Evolutionary conservation across 1,140 invertebrate genomes (phyloP).

Genomic region (Mesaphorura yosii): DNA sequence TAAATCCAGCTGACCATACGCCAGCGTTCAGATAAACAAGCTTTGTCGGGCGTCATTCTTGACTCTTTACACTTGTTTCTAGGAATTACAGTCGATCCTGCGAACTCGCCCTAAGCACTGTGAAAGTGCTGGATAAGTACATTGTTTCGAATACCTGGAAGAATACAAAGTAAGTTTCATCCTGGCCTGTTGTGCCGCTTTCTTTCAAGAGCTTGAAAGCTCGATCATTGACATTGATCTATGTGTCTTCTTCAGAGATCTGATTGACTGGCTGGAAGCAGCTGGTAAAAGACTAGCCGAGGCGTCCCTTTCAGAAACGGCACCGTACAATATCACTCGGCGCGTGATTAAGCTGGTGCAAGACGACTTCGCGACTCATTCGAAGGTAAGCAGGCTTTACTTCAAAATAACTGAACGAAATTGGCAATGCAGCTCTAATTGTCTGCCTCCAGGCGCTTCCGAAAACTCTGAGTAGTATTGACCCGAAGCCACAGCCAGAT

Average conservation of each 20-base stretch:
- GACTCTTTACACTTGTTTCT: too few species aligned
- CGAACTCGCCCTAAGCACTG: slow-evolving; percentile 22
- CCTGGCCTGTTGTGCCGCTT: neutral
- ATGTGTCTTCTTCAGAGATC: slow-evolving; percentile 12
- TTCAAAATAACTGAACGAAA: neutral
- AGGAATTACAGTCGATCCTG: too few species aligned
- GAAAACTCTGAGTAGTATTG: slow-evolving; percentile 31
- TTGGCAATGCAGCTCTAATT: neutral
- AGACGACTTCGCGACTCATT: slow-evolving; percentile 22
- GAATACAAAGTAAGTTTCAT: slow-evolving; percentile 17
- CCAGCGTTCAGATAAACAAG: too few species aligned
- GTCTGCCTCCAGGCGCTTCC: neutral
- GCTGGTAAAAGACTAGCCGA: slow-evolving; percentile 11
- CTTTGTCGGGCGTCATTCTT: too few species aligned
- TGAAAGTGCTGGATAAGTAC: slow-evolving; percentile 25
- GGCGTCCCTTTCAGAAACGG: slow-evolving; percentile 26
- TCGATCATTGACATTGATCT: too few species aligned
- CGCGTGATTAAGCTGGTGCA: slow-evolving; percentile 26
- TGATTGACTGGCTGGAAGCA: slow-evolving; percentile 23
- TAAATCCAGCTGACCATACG: too few species aligned
- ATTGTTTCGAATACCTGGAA: slow-evolving; percentile 22
- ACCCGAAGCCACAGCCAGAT: slow-evolving; percentile 41
- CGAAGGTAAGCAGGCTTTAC: slow-evolving; percentile 18
- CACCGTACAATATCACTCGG: slow-evolving; percentile 23
- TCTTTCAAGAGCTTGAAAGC: too few species aligned